phyloP scores from a whole-genome alignment of 2,888 invertebrate genomes.

The Theodoxus fluviatilis region DNA sequence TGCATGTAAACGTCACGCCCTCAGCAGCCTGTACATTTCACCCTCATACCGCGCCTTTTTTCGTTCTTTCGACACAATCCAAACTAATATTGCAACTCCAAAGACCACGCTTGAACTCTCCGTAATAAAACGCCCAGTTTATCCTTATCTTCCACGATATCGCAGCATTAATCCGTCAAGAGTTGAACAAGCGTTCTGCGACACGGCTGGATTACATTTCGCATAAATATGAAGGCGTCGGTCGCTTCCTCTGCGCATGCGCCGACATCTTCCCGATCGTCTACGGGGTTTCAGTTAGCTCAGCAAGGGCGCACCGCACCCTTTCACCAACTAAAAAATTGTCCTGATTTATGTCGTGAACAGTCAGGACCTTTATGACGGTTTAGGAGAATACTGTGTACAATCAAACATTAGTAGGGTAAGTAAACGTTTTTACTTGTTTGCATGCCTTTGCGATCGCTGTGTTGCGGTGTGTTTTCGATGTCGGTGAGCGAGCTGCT shows the following conservation, averaged over 20 bases:
- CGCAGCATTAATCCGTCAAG: neutral
- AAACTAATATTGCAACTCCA: too few species aligned
- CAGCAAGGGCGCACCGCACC: constrained; percentile 51
- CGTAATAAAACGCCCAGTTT: too few species aligned
- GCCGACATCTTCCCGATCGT: constrained; percentile 31
- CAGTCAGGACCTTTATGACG: constrained; percentile 29
- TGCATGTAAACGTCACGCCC: too few species aligned
- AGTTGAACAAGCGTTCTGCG: neutral
- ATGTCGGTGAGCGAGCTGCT: neutral
- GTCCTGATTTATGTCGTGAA: constrained; percentile 32
- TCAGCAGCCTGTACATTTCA: too few species aligned
- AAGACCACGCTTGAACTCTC: too few species aligned
- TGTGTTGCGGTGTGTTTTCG: neutral
- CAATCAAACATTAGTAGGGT: constrained; percentile 30
- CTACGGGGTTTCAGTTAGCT: constrained; percentile 45
- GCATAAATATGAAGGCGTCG: constrained; percentile 31
- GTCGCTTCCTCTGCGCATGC: constrained; percentile 41
- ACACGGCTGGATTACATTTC: constrained; percentile 17
- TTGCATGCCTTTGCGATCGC: neutral
- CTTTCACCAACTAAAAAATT: constrained; percentile 31
- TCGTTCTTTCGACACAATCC: too few species aligned
- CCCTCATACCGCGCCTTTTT: too few species aligned
- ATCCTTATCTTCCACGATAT: too few species aligned
- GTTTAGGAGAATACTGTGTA: constrained; percentile 30
- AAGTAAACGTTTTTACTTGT: constrained; percentile 24